Evolutionary conservation across 2,797 vertebrate genomes (phyloP), one percentile per base, ranked within the genome.

Genomic region (Buceros bicornis): DNA sequence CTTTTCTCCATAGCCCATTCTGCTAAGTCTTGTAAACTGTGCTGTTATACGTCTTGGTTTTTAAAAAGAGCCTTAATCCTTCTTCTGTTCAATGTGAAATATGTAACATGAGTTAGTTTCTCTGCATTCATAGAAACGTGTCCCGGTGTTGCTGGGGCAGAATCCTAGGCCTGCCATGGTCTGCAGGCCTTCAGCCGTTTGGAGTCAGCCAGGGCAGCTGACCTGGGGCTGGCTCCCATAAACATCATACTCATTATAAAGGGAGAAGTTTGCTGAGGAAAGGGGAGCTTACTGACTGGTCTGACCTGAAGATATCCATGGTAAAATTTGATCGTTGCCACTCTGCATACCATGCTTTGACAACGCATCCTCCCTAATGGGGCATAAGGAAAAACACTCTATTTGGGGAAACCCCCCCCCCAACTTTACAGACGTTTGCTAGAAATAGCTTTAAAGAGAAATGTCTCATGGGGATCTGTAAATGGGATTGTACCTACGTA

Each of bases 321-420:
- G 13, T 35, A 78, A 91, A 77, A 83, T 48, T 10, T 54, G 51
- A 22, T 77, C 73, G 48, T 58, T 89, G 47, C 37, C 28, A 53
- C 28, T 35, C 73, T 43, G 50, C 24, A 84, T 9, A 2, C 16
- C 26, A 31, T 80, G 70, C 48, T 87, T 85, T 78, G 22, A 29
- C 28, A 70, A 7, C 26, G 47, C 13, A 21, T 78, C 67, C 65
- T 82, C 42, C 37, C 13, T 69, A 45, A 43, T 16, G 40, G 12
- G 10, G 3, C 64, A 14, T 48, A 57, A 92, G 16, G 33, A 57
- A 87, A 79, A 74, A 5, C 58, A 61, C 8, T 72, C 18, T 35
- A 12, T 51, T 1, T 18, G 11, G 31, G 14, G 8, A 67, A 10
- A 0, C 0, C 9, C 5, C 18, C 18, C 33, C 33, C 33, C 33